Percentiles rank a stretch among this genome's conserved stretches.
Evolutionary conservation across 2,113 vertebrate species (phyloP).

Genomic region (Pedionomus torquatus): DNA sequence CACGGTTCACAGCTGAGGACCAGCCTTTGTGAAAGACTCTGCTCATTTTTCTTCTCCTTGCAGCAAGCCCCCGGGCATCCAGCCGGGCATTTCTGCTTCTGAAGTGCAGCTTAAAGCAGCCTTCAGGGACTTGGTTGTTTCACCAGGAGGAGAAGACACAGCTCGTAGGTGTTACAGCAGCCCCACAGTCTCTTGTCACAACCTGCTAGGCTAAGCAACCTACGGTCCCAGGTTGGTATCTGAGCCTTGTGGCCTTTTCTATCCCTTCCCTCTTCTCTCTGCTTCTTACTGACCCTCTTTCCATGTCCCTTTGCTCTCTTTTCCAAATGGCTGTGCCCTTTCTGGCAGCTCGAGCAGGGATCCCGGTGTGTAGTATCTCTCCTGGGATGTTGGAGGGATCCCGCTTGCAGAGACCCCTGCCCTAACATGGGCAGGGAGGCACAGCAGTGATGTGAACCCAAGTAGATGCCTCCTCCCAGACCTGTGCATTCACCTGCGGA

Average conservation of each 20-base stretch:
- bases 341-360: not conserved
- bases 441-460: not conserved
- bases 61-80: not conserved
- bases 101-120: not conserved
- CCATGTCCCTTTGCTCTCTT: not conserved
- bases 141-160: not conserved
- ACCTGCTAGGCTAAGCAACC: not conserved
- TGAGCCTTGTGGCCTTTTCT: not conserved
- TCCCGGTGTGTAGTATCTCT: not conserved
- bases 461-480: not conserved
- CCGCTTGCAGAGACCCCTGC: accelerated
- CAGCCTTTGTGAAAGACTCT: not conserved
- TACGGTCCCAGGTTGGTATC: not conserved
- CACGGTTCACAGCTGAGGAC: not conserved
- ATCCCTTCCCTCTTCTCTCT: not conserved
- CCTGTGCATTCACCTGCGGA: not conserved
- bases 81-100: not conserved
- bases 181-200: not conserved
- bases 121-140: not conserved
- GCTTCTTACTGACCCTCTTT: not conserved
- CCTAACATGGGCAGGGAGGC: accelerated
- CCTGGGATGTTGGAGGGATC: not conserved
- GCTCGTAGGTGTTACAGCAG: not conserved
- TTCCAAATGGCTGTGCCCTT: not conserved
- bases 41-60: not conserved